Evolutionary conservation across 2,113 vertebrate genomes (phyloP).

Genomic region (Cebus imitator): DNA sequence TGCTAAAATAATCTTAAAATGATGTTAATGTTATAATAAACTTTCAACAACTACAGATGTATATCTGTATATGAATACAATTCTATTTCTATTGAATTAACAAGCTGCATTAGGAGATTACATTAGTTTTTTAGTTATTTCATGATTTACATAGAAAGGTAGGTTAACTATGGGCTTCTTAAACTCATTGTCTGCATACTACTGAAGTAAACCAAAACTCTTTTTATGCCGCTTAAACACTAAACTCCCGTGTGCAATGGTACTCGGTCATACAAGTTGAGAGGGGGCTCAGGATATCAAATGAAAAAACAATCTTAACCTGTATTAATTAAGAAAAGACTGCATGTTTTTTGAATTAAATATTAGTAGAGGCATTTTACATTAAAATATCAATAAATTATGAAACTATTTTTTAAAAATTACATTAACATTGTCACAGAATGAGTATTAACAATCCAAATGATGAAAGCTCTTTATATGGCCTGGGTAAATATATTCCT

Average conservation of each 20-base stretch:
- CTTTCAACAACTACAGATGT: neutral
- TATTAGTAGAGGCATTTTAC: neutral
- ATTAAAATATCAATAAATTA: neutral
- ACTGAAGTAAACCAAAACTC: neutral
- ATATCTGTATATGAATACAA: neutral
- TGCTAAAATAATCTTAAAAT: neutral
- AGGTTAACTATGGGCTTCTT: neutral
- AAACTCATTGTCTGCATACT: neutral
- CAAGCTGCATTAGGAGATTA: neutral
- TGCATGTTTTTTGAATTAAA: neutral
- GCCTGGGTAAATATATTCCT: neutral
- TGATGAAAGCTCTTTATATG: neutral
- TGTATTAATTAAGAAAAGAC: neutral
- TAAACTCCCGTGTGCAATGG: neutral
- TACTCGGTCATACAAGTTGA: neutral
- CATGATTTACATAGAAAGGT: neutral
- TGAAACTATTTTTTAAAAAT: neutral
- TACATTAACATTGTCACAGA: neutral
- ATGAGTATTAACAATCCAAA: neutral
- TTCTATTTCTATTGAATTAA: neutral
- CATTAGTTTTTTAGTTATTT: neutral
- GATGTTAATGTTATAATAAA: neutral
- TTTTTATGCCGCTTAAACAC: neutral
- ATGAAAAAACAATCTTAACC: neutral
- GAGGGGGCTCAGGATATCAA: neutral